Percentiles rank a stretch among this genome's conserved stretches.
These are phyloP conservation scores for Chanos chanos DNA, from an alignment of 2,797 vertebrate species.

Conservation along the genomic window DNA sequence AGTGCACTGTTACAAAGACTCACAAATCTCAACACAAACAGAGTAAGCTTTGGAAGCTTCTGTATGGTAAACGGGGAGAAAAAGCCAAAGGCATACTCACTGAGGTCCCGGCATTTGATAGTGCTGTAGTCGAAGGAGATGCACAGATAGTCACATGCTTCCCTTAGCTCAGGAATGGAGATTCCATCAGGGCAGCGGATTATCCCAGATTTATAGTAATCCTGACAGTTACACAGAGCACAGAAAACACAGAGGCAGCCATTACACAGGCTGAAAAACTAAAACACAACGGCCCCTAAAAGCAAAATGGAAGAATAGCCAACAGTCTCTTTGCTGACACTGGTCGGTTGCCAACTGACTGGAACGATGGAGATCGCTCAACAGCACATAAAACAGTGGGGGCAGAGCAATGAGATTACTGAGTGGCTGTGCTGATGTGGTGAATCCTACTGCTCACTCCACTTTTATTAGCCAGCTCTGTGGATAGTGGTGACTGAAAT, in stretches of 20 bases:
- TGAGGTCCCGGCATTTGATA: conserved; percentile 99
- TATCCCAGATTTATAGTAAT: conserved; percentile 98
- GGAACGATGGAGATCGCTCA: not conserved
- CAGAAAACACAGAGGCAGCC: conserved; percentile 18
- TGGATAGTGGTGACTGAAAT: not conserved
- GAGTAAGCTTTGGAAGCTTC: not conserved
- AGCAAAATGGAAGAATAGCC: conserved; percentile 4
- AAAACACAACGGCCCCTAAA: conserved; percentile 19
- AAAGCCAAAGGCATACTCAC: conserved; percentile 73
- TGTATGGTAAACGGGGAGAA: not conserved
- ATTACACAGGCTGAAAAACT: conserved; percentile 20
- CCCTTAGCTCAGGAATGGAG: conserved; percentile 96
- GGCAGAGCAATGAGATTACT: too few relatives aligned
- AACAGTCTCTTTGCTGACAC: not conserved
- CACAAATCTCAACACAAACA: not conserved
- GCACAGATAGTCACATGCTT: conserved; percentile 99
- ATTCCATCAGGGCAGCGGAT: conserved; percentile 99
- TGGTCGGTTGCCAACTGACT: not conserved
- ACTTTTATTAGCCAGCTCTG: not conserved
- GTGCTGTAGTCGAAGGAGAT: conserved; percentile 99
- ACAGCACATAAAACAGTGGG: not conserved
- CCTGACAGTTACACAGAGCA: conserved; percentile 73
- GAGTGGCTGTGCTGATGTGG: too few relatives aligned
- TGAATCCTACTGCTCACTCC: too few relatives aligned
- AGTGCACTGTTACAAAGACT: too few relatives aligned